Evolutionary conservation across 2,797 vertebrate species (phyloP), one percentile per base, ranked within the genome.

Genomic region (Malacoctenus gilli): DNA sequence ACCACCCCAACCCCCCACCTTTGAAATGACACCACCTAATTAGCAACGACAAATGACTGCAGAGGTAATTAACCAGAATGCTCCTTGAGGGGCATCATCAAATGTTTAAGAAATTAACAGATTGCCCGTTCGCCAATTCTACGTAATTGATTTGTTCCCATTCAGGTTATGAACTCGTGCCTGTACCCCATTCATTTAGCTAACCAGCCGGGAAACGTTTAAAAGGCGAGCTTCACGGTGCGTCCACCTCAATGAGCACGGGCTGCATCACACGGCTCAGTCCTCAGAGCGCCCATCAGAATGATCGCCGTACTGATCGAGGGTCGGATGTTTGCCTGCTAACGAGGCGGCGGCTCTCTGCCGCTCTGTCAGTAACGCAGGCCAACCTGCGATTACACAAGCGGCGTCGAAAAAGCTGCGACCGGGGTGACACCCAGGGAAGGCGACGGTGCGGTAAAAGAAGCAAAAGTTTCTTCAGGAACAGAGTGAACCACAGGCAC

Each of bases 101-200:
- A 88, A 90, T 89, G 83, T 90, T 87, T 82, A 87, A 85, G 74
- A 91, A 91, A 87, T 90, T 70, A 89, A 87, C 80, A 85, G 78
- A 88, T 88, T 86, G 79, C 82, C 85, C 78, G 80, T 87, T 86
- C 72, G 75, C 78, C 73, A 80, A 86, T 84, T 89, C 85, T 52
- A 67, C 68, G 71, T 88, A 91, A 92, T 88, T 91, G 87, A 91
- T 91, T 91, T 85, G 81, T 85, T 90, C 85, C 77, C 73, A 74
- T 87, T 85, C 74, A 78, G 75, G 78, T 85, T 83, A 80, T 79
- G 86, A 85, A 80, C 80, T 68, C 43, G 14, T 60, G 57, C 58
- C 59, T 80, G 69, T 67, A 46, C 39, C 59, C 65, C 22, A 58
- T 80, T 73, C 68, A 76, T 82, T 87, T 82, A 79, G 74, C 68